phyloP scores from a whole-genome alignment of 2,797 vertebrate species.

The Premnoplex brunnescens region DNA sequence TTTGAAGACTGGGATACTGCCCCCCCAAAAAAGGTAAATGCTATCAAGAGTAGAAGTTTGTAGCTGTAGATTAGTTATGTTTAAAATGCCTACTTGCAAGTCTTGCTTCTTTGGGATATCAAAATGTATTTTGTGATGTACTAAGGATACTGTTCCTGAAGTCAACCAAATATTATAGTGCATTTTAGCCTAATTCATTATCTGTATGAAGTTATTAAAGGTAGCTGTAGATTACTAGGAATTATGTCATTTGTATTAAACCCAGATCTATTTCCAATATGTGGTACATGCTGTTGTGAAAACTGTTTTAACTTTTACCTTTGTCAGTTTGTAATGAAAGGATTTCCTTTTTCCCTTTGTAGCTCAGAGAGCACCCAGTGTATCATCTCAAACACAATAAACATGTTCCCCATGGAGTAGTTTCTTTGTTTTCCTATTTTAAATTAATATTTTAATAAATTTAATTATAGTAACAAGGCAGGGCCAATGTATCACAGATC shows the following conservation, averaged over 20 bases:
- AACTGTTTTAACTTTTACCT: conserved; percentile 90
- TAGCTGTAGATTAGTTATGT: conserved; percentile 94
- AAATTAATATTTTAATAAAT: conserved; percentile 70
- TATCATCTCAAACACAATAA: conserved; percentile 92
- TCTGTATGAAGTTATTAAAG: conserved; percentile 91
- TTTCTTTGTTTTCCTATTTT: conserved; percentile 82
- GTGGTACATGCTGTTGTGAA: conserved; percentile 94
- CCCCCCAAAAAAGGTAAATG: conserved; percentile 84
- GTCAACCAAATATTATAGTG: conserved; percentile 96
- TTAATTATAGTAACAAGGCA: conserved; percentile 64
- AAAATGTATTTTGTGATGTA: conserved; percentile 97
- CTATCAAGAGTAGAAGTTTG: conserved; percentile 88
- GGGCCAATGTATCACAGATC: conserved; percentile 73
- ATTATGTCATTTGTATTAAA: conserved; percentile 92
- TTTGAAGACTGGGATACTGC: conserved; percentile 85
- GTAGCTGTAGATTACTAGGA: conserved; percentile 90
- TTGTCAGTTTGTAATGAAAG: conserved; percentile 93
- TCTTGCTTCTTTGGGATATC: conserved; percentile 97
- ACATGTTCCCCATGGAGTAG: conserved; percentile 84
- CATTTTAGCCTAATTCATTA: conserved; percentile 95
- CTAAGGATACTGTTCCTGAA: conserved; percentile 92
- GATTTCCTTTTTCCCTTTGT: conserved; percentile 90
- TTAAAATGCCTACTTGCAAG: conserved; percentile 93
- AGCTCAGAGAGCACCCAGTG: conserved; percentile 90
- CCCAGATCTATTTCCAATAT: conserved; percentile 89